phyloP scores from a whole-genome alignment of 2,797 vertebrate genomes.

The Pachyuromys duprasi region DNA sequence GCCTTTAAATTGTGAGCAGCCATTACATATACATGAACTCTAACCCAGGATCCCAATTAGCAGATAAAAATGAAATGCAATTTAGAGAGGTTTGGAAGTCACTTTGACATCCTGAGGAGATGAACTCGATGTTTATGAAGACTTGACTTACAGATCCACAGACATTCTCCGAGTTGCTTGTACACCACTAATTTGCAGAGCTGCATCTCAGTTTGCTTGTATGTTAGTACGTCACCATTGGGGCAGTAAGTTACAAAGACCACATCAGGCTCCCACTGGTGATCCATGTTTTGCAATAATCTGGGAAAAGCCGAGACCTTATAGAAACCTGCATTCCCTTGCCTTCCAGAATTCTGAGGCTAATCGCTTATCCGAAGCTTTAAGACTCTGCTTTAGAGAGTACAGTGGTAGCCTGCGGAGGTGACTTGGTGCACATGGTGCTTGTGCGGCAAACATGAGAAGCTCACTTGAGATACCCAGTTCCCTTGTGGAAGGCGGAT shows the following conservation, averaged over 20 bases:
- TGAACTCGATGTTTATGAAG: constrained; percentile 23
- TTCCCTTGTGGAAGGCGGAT: neutral
- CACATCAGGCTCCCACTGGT: neutral
- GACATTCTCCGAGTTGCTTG: neutral
- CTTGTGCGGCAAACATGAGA: accelerated
- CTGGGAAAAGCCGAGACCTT: neutral
- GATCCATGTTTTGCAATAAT: neutral
- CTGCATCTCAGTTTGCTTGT: neutral
- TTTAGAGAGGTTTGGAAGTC: constrained; percentile 37
- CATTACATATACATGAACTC: neutral
- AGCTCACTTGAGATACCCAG: neutral
- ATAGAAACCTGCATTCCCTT: neutral
- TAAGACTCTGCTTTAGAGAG: neutral
- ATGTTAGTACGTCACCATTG: neutral
- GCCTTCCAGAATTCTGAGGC: neutral
- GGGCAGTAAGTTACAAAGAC: neutral
- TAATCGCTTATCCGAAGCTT: neutral
- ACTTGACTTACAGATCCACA: neutral
- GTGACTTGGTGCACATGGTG: neutral
- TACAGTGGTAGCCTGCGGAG: neutral
- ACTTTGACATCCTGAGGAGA: constrained; percentile 28
- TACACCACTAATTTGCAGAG: neutral
- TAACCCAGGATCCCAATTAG: neutral
- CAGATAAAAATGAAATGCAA: neutral
- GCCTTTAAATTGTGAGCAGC: neutral